phyloP scores from a whole-genome alignment of 1,140 invertebrate species.

The Tetragonula clypearis region DNA sequence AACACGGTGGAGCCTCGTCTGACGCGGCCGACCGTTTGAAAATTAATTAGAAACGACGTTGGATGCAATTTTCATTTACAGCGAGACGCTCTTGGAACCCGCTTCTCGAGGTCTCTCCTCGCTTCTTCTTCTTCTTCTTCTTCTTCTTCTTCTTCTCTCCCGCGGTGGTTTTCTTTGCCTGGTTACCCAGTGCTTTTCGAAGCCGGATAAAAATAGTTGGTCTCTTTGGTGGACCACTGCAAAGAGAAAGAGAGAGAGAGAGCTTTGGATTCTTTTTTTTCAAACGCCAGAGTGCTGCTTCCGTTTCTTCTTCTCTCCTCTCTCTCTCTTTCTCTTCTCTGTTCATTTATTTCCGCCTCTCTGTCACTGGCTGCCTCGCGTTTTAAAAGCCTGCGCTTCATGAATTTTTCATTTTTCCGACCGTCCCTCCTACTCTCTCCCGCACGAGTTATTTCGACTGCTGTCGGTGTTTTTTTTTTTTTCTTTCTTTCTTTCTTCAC shows the following conservation, averaged over 20 bases:
- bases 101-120: background rate
- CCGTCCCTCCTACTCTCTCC: background rate
- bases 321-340: background rate
- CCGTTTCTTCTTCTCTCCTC: constrained; percentile 13
- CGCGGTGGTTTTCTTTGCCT: background rate
- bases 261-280: constrained; percentile 56
- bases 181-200: background rate
- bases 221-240: constrained; percentile 61
- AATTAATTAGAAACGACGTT: constrained; percentile 43
- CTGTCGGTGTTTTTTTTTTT: no score
- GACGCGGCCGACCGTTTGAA: constrained; percentile 3
- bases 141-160: background rate
- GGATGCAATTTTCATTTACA: constrained; percentile 42
- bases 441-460: background rate
- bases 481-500: background rate
- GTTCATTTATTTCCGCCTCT: background rate
- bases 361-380: background rate
- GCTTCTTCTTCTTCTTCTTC: background rate
- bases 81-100: background rate
- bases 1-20: background rate
- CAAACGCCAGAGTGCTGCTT: constrained; percentile 15
- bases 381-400: background rate
- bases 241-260: constrained; percentile 42
- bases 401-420: constrained; percentile 41
- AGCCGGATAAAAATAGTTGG: constrained; percentile 63